Evolutionary conservation across 2,113 vertebrate species (phyloP).

Genomic region (Tyrannus savana): DNA sequence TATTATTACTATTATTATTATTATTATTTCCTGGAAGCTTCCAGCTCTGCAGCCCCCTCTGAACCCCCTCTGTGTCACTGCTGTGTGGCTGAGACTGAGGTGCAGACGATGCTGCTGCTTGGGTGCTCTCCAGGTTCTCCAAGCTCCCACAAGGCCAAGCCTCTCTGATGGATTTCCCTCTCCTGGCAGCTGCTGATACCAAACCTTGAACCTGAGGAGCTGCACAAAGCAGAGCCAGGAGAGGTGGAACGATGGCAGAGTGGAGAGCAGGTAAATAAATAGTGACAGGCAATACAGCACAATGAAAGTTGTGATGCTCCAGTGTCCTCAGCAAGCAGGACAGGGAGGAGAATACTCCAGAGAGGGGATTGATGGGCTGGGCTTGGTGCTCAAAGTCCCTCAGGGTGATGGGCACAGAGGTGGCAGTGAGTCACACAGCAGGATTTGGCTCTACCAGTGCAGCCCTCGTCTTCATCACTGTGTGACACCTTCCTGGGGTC

Average conservation of each 20-base stretch:
- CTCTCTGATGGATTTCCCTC: neutral
- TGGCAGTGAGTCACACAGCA: rapidly evolving
- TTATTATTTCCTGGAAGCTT: neutral
- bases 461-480: rapidly evolving
- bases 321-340: neutral
- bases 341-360: neutral
- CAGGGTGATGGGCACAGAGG: neutral
- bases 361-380: neutral
- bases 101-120: rapidly evolving
- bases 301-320: neutral
- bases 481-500: neutral
- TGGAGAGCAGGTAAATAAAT: neutral
- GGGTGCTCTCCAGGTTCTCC: neutral
- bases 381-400: too few relatives aligned
- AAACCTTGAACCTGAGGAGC: neutral
- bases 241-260: neutral
- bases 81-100: neutral
- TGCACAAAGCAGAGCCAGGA: neutral
- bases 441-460: neutral
- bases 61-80: rapidly evolving
- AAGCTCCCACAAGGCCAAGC: rapidly evolving
- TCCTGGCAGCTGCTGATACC: neutral
- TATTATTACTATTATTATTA: rapidly evolving
- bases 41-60: neutral
- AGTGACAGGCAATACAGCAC: too few relatives aligned